Evolutionary conservation across 1,140 invertebrate species (phyloP), one percentile per base, ranked within the genome.

Genomic region (Papilio glaucus): DNA sequence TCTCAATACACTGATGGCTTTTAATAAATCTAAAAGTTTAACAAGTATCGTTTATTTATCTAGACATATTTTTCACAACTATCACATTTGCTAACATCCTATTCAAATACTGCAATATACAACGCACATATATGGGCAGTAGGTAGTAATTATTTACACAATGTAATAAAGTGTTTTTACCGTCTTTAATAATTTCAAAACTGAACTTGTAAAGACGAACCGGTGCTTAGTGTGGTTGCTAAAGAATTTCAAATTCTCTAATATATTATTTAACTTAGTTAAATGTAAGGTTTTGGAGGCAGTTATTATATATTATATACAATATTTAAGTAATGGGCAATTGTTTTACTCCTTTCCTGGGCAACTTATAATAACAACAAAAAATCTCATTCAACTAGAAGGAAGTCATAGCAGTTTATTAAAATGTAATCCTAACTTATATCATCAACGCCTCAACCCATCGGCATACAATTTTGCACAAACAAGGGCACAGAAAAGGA

Each of bases 311-410:
- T 49, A 26, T 57, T 49, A 18, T 57, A 49, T 21, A 21, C 10
- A 49, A 49, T 3, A 24, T 57, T 24, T 57, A 24, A 9, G 49
- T 57, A 57, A 57, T 24, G 21, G 10, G 21, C 21, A 57, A 57
- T 57, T 57, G 49, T 57, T 57, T 57, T 57, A 45, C 8, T 57
- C 24, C 18, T 10, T n/a, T n/a, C n/a, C n/a, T n/a, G n/a, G n/a
- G n/a, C n/a, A n/a, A n/a, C n/a, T n/a, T n/a, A n/a, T n/a, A n/a
- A n/a, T n/a, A n/a, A n/a, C n/a, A n/a, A n/a, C n/a, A n/a, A n/a
- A n/a, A n/a, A n/a, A n/a, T n/a, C n/a, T n/a, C n/a, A n/a, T n/a
- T n/a, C n/a, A n/a, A n/a, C n/a, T n/a, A n/a, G n/a, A n/a, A n/a
- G n/a, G n/a, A n/a, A n/a, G n/a, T n/a, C n/a, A n/a, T n/a, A n/a